phyloP scores from a whole-genome alignment of 2,113 vertebrate species.

The Chelonoidis abingdonii region DNA sequence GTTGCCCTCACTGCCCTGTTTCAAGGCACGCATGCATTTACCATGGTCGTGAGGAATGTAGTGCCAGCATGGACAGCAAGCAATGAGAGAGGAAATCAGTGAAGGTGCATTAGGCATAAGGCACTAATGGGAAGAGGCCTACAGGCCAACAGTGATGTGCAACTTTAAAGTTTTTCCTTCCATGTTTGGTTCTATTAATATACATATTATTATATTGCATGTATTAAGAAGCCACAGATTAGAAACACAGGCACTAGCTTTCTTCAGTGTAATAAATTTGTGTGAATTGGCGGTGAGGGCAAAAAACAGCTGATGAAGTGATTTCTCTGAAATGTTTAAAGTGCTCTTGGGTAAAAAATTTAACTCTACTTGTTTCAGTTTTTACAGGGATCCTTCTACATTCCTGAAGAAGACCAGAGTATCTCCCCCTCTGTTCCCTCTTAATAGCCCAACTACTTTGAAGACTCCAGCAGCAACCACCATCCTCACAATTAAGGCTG shows the following conservation, averaged over 20 bases:
- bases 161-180: not conserved
- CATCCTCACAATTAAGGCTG: not conserved
- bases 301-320: not conserved
- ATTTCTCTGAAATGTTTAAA: not conserved
- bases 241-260: not conserved
- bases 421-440: not conserved
- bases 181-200: not conserved
- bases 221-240: rapidly evolving
- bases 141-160: not conserved
- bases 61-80: not conserved
- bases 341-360: not conserved
- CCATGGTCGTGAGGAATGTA: not conserved
- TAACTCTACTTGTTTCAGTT: not conserved
- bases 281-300: not conserved
- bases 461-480: not conserved
- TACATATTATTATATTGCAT: not conserved
- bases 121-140: not conserved
- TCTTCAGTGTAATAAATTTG: not conserved
- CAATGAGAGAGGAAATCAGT: not conserved
- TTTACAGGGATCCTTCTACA: not conserved
- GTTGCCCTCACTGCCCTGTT: not conserved
- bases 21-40: not conserved
- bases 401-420: not conserved
- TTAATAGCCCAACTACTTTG: not conserved
- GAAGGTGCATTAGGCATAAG: not conserved